Conservation (phyloP, 2,113 vertebrate genomes). For the Carlito syrichta region DNA sequence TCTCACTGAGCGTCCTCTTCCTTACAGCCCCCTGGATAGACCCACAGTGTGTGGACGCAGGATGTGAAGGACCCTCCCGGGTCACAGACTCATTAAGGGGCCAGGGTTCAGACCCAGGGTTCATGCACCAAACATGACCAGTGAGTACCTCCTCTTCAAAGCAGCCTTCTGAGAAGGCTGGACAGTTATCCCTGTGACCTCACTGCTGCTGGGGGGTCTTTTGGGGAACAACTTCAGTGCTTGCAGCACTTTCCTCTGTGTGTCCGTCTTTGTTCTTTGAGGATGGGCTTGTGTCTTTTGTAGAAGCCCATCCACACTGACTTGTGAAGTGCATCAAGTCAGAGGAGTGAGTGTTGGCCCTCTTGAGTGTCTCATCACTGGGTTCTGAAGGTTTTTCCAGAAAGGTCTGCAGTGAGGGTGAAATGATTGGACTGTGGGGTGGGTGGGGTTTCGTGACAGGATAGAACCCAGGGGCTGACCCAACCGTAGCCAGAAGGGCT, state of each 20-base stretch:
- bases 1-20: accelerated
- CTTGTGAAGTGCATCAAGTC: background rate
- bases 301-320: background rate
- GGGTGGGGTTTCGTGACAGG: background rate
- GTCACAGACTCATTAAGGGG: background rate
- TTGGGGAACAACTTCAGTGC: background rate
- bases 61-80: background rate
- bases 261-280: background rate
- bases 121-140: background rate
- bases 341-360: background rate
- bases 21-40: background rate
- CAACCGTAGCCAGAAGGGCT: background rate
- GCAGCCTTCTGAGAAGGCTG: background rate
- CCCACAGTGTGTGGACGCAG: background rate
- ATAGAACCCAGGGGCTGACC: background rate
- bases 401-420: background rate
- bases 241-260: background rate
- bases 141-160: background rate
- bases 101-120: background rate
- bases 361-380: background rate
- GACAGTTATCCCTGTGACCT: too few relatives aligned
- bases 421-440: background rate
- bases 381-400: background rate
- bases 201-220: background rate
- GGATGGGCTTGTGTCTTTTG: background rate